A percentile compares a stretch with the other conserved stretches of the same genome.
These are phyloP conservation scores for Jacana jacana DNA, from an alignment of 2,113 vertebrate genomes.

Conservation along the genomic window DNA sequence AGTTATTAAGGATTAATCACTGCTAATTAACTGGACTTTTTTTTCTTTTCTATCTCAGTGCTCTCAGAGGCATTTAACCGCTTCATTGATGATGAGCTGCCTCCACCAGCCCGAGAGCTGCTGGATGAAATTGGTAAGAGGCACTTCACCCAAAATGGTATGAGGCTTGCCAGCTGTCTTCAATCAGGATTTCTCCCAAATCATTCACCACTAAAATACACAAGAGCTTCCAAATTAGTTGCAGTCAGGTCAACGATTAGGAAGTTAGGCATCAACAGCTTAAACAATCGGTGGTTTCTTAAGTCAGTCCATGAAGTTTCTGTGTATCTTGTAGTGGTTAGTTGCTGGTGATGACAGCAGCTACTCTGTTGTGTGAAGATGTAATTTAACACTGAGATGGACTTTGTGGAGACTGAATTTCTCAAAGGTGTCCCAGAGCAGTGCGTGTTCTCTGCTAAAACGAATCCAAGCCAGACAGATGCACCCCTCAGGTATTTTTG, in stretches of 20 bases:
- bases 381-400: background rate
- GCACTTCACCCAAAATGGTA: background rate
- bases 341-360: background rate
- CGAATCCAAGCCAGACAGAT: background rate
- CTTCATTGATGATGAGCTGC: constrained; percentile 64
- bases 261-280: background rate
- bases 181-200: background rate
- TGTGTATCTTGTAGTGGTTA: background rate
- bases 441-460: background rate
- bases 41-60: background rate
- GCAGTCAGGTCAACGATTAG: background rate
- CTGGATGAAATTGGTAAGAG: constrained; percentile 75
- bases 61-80: background rate
- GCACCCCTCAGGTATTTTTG: background rate
- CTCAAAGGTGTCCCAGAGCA: background rate
- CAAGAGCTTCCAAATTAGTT: constrained; percentile 3
- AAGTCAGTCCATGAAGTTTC: background rate
- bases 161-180: background rate
- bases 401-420: background rate
- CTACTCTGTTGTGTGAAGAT: background rate
- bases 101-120: constrained; percentile 70
- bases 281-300: background rate
- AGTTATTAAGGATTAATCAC: constrained; percentile 45
- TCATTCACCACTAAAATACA: background rate
- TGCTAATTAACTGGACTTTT: constrained; percentile 32